Base-by-base conservation (phyloP, 2,888 invertebrate genomes). In the Drosophila pseudotakahashii region DNA sequence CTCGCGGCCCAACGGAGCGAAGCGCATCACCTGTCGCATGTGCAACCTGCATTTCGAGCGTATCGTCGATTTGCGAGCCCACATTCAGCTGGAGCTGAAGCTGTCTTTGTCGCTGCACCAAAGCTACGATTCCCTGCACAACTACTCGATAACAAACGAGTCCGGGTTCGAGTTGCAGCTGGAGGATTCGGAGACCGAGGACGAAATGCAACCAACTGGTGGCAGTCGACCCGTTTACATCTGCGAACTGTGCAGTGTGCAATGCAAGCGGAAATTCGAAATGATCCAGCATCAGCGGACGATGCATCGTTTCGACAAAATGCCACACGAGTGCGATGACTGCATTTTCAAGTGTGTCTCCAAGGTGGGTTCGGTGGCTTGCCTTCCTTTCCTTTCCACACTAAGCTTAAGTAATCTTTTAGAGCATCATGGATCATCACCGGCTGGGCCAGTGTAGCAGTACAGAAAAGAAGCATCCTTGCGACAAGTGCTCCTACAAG, bases 311-410 rank as follows among this genome's bases (percentile, higher is more conserved):
- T 88, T 94, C 53, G 93, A 94, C 2, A 93, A 93, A 69, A 90
- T 93, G 26, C 93, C 93, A 0, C 90, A 92, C 32, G 92, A 93
- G 42, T 94, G 94, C 75, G 92, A 92, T 42, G 89, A 92, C 14
- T 94, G 94, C 81, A 89, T 92, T n/a, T 94, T 94, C 91, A 90
- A 93, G 44, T 94, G 94, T 76, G 93, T 93, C 0, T 93, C 93
- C 68, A 82, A 79, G 78, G 82, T 82, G 9, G 7, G 47, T 16
- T 39, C 34, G 19, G 19, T 4, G 7, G 7, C 0, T 34, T n/a
- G 7, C 6, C 1, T 16, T n/a, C 30, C 26, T 1, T 14, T 14
- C 14, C 7, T 30, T 30, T 5, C 2, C 19, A 5, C 5, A 19
- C 19, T 6, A 13, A 42, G 23, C 6, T 23, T 13, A 2, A 11